A percentile compares a stretch with the other conserved stretches of the same genome.
Conservation (phyloP, 2,797 vertebrate species). For the Protonibea diacanthus region DNA sequence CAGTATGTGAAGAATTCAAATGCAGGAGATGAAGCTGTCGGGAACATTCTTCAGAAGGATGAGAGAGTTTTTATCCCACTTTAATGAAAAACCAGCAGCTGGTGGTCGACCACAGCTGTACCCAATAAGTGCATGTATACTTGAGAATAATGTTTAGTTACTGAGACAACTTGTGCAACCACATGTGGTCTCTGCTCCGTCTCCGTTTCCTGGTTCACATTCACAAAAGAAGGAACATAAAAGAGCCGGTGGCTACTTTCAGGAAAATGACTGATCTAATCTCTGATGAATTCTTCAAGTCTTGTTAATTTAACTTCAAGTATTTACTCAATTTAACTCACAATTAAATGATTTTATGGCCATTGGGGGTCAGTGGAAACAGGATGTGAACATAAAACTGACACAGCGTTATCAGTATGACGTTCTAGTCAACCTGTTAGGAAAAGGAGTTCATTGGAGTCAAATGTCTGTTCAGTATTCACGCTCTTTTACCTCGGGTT, state of each 20-base stretch:
- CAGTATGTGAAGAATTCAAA: conserved; percentile 53
- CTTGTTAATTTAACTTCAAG: not conserved
- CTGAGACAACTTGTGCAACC: conserved; percentile 1
- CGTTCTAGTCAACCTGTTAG: not conserved
- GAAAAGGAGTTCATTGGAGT: not conserved
- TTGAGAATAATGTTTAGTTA: conserved; percentile 13
- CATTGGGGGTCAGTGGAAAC: not conserved
- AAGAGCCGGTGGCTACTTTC: not conserved
- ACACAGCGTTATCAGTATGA: not conserved
- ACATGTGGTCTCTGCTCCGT: conserved; percentile 20
- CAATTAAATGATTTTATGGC: not conserved
- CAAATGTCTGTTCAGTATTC: too few relatives aligned
- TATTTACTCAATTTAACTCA: not conserved
- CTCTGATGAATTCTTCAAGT: not conserved
- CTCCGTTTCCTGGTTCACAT: not conserved
- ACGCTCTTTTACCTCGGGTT: not conserved
- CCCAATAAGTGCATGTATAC: conserved; percentile 27
- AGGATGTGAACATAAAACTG: not conserved
- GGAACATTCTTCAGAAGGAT: conserved; percentile 7
- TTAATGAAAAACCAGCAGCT: conserved; percentile 69
- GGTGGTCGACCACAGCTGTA: conserved; percentile 48
- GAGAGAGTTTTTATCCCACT: conserved; percentile 53
- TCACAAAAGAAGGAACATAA: not conserved
- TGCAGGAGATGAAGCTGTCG: conserved; percentile 57
- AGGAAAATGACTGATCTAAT: not conserved